Evolutionary conservation across 2,113 vertebrate species (phyloP), one percentile per base, ranked within the genome.

Genomic region (Phoenicopterus ruber): DNA sequence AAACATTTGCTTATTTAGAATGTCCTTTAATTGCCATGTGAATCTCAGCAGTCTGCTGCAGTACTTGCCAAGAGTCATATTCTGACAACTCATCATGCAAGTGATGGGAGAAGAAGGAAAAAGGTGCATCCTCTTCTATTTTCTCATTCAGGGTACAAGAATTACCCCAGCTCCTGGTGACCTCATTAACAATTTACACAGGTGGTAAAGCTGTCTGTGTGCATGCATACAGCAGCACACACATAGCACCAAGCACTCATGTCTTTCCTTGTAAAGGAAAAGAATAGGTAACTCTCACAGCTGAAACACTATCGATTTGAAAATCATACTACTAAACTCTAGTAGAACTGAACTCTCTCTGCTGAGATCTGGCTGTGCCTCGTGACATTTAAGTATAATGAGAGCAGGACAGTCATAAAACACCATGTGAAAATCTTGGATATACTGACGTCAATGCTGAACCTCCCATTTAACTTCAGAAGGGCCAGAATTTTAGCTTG

Each of bases 201-300:
- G 38, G 0, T 49, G 52, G 47, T 21, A 74, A 86, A 80, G 59
- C 15, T 82, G 38, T 20, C 46, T 34, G 6, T 38, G 52, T 46
- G 46, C 32, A 14, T 13, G 21, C 52, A 34, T 22, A 21, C 14
- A 63, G 50, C 32, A 61, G 54, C 38, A 67, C 8, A 14, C 2
- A 6, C 15, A 31, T 15, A 61, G 19, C n/a, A 57, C 19, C 6
- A 0, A 9, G 29, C 1, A 38, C 5, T 49, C 36, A 2, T 8
- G 13, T 20, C 59, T 49, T 62, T 61, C 13, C 17, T 55, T 25
- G 4, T 8, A 44, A 57, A 80, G 50, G 9, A 74, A 63, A 71
- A 54, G 7, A 44, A 61, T 3, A 85, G 17, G 25, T 24, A 80
- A 28, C 22, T 5, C 47, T 67, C 47, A 46, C 4, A 80, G 40